Evolutionary conservation across 2,113 vertebrate genomes (phyloP), one percentile per base, ranked within the genome.

Genomic region (Pomatostomus ruficeps): DNA sequence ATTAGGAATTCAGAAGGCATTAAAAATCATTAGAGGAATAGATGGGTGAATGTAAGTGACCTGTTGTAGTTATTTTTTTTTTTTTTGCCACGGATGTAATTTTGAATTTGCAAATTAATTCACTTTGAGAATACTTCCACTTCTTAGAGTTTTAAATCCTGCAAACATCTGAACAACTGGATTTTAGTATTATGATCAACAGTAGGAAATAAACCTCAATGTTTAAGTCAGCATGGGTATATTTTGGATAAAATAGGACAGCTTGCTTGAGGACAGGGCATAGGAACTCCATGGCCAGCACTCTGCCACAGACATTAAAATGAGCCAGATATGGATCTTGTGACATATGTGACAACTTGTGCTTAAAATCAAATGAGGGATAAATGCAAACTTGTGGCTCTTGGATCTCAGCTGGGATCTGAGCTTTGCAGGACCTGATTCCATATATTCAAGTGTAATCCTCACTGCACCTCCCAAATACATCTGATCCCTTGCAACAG

Each of bases 1-100:
- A 93, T 94, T 94, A 93, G 55, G 72, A 89, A 88, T 93, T 74
- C 76, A 68, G 70, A 71, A 95, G 40, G 18, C 26, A 84, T 43
- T 88, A 88, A 83, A 80, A 91, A 51, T 76, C 62, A 57, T 85
- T 87, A 91, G 16, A 71, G 36, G 79, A 89, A 81, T 83, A 86
- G n/a, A 67, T 66, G 43, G 7, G 24, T 61, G 70, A 80, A 59
- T 29, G 31, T 26, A 68, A 88, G n/a, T 65, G 45, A 75, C 58
- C 19, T 58, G 28, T 28, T 61, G 38, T 51, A 43, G 33, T 36
- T 46, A 29, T 57, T 22, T 65, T 42, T 42, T 8, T 67, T 65
- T 76, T 67, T 51, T 77, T 87, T 40, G 3, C 12, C 5, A 3
- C 36, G 14, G 52, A 48, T 62, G 25, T 74, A 52, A 70, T 65